phyloP scores from a whole-genome alignment of 2,888 invertebrate species.

The Thymelicus sylvestris region DNA sequence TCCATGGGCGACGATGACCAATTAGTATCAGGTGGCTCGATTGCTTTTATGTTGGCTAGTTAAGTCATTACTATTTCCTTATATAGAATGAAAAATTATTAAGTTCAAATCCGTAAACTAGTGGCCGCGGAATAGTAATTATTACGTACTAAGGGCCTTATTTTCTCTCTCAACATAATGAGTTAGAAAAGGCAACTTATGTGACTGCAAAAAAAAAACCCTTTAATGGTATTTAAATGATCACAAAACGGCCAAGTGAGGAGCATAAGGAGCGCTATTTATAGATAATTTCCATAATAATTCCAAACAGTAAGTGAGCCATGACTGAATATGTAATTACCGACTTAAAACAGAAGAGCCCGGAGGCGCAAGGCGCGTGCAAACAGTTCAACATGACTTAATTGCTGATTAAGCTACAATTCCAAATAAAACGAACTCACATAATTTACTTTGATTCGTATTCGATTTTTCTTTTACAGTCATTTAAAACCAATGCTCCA shows the following conservation, averaged over 20 bases:
- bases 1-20: too few relatives aligned
- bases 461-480: constrained; percentile 22
- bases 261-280: constrained; percentile 25
- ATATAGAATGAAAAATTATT: too few relatives aligned
- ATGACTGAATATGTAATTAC: constrained; percentile 37
- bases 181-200: constrained; percentile 3
- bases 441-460: constrained; percentile 23
- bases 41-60: too few relatives aligned
- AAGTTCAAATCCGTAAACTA: not conserved
- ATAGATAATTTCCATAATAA: constrained; percentile 34
- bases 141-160: not conserved
- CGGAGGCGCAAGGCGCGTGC: constrained; percentile 38
- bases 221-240: constrained; percentile 26
- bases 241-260: constrained; percentile 14
- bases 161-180: not conserved
- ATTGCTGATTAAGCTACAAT: constrained; percentile 39
- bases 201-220: constrained; percentile 13
- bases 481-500: constrained; percentile 17
- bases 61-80: too few relatives aligned
- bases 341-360: constrained; percentile 35
- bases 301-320: constrained; percentile 36
- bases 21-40: too few relatives aligned
- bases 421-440: constrained; percentile 25
- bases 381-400: constrained; percentile 38
- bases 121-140: not conserved